Conservation (phyloP, 2,797 vertebrate species). For the Myotis findleyi region DNA sequence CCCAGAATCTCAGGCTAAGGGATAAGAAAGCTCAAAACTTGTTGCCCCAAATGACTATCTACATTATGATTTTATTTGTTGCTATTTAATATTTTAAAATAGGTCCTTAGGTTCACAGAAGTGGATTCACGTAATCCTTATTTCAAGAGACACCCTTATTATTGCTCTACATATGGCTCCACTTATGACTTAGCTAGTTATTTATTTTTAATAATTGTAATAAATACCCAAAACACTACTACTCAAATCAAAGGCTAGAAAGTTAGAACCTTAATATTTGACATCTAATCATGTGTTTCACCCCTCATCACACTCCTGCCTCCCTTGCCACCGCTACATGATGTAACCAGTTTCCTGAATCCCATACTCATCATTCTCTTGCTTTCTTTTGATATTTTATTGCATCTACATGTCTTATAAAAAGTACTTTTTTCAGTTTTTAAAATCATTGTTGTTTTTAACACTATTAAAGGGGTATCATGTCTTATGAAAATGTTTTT, state of each 20-base stretch:
- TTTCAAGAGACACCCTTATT: not conserved
- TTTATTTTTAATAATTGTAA: constrained; percentile 1
- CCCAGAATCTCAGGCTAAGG: not conserved
- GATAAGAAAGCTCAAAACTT: constrained; percentile 13
- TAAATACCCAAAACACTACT: not conserved
- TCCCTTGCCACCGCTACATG: not conserved
- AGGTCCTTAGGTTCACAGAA: not conserved
- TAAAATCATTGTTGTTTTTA: not conserved
- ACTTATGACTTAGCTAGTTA: not conserved
- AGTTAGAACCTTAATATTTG: not conserved
- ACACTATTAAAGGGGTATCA: not conserved
- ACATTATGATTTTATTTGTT: not conserved
- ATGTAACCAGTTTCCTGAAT: not conserved
- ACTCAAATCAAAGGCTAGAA: constrained; percentile 42
- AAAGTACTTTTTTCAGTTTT: not conserved
- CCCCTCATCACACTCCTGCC: not conserved
- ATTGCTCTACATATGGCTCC: not conserved
- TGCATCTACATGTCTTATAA: not conserved
- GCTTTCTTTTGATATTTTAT: constrained; percentile 37
- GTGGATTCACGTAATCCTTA: constrained; percentile 2
- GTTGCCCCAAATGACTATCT: not conserved
- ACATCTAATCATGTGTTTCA: not conserved
- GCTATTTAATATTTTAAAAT: not conserved
- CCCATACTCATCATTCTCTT: not conserved
- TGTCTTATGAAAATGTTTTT: not conserved